phyloP scores from a whole-genome alignment of 1,140 invertebrate genomes.

The Aphelenchoides besseyi region DNA sequence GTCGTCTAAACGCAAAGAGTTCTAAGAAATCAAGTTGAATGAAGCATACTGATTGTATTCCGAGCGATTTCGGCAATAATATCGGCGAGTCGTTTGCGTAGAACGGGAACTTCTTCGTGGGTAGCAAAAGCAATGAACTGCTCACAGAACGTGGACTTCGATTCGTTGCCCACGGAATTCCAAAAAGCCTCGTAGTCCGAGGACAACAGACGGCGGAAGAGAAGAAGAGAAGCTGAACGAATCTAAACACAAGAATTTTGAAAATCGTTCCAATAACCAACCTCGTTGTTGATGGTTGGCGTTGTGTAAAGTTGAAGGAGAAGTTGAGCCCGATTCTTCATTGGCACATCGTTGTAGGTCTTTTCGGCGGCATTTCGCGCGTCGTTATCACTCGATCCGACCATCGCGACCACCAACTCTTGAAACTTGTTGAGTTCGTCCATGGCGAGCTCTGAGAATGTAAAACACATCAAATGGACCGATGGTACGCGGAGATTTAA shows the following conservation, averaged over 20 bases:
- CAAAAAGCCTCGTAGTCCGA: conserved; percentile 85
- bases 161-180: conserved; percentile 73
- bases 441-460: too few species aligned
- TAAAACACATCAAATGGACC: too few species aligned
- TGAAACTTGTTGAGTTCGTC: conserved; percentile 18
- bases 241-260: conserved; percentile 62
- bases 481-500: too few species aligned
- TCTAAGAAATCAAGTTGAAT: conserved; percentile 17
- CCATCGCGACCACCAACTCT: not conserved
- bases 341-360: conserved; percentile 20
- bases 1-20: conserved; percentile 67
- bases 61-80: conserved; percentile 86
- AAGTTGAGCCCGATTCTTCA: conserved; percentile 4
- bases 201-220: conserved; percentile 82
- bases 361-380: conserved; percentile 16
- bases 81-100: conserved; percentile 88
- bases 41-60: conserved; percentile 74
- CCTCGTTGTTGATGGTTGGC: conserved; percentile 41
- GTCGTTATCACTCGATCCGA: conserved; percentile 19
- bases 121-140: conserved; percentile 79
- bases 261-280: not conserved
- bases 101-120: conserved; percentile 72
- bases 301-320: conserved; percentile 25
- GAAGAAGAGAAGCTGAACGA: conserved; percentile 80
- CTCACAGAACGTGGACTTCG: conserved; percentile 77